Evolutionary conservation across 37 sponge, comb jelly and placozoan species (phyloP).

Genomic region (Theonella swinhoei): DNA sequence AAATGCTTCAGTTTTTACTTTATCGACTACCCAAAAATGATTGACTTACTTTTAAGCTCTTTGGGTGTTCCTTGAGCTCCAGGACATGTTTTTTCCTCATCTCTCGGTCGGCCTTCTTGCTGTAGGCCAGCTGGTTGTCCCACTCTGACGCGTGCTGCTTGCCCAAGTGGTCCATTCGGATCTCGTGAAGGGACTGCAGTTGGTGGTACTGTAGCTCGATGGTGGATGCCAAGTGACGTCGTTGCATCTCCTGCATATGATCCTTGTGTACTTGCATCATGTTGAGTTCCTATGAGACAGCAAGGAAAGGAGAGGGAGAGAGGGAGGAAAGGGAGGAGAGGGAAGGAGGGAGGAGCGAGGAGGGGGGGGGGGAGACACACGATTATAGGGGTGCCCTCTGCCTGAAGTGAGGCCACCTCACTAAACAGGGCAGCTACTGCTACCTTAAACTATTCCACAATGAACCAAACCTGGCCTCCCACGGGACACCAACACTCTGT

Average conservation of each 20-base stretch:
- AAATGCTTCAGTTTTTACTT: too few species aligned
- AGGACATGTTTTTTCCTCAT: conserved; percentile 94
- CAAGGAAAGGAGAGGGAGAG: neutral
- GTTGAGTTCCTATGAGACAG: conserved; percentile 77
- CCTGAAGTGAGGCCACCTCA: too few species aligned
- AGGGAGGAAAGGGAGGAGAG: neutral
- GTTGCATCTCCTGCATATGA: conserved; percentile 79
- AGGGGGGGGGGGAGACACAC: neutral
- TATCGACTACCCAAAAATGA: too few species aligned
- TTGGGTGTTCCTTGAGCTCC: conserved; percentile 96
- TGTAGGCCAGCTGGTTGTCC: conserved; percentile 96
- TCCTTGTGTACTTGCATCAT: conserved; percentile 93
- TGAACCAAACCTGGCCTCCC: too few species aligned
- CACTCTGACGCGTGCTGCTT: conserved; percentile 92
- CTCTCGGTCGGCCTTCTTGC: conserved; percentile 90
- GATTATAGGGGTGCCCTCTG: too few species aligned
- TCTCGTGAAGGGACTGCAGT: conserved; percentile 80
- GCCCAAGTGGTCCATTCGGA: conserved; percentile 85
- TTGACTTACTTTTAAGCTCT: conserved; percentile 81
- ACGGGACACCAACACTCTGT: too few species aligned
- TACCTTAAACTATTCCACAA: too few species aligned
- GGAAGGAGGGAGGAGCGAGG: conserved; percentile 1
- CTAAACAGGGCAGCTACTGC: too few species aligned
- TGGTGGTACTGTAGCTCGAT: conserved; percentile 91
- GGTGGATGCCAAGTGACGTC: conserved; percentile 70